These are phyloP conservation scores for Alviniconcha strummeri DNA, from an alignment of 2,888 invertebrate species.

Conservation along the genomic window DNA sequence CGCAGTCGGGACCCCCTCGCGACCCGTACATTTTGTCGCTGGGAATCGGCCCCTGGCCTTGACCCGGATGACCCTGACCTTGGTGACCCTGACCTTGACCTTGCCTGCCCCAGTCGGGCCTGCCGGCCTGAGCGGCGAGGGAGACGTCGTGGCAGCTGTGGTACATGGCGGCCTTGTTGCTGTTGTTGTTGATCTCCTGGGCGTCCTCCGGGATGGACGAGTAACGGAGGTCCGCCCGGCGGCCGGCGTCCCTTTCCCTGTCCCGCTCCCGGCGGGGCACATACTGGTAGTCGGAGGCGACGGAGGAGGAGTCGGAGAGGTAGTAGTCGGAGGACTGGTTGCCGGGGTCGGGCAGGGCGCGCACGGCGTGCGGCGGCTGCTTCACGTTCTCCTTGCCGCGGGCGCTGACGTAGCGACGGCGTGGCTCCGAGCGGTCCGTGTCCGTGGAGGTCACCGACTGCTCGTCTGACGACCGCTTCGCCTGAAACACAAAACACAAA, in stretches of 20 bases:
- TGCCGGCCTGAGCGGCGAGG: background rate
- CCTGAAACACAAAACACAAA: slow-evolving; percentile 12
- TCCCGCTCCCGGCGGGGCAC: slow-evolving; percentile 2
- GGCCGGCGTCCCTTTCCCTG: background rate
- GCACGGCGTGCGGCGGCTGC: background rate
- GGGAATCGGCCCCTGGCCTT: background rate
- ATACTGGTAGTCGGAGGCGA: slow-evolving; percentile 19
- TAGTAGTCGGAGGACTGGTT: slow-evolving; percentile 1
- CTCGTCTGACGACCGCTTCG: slow-evolving; percentile 4
- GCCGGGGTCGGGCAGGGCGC: background rate
- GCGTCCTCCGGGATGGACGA: slow-evolving; percentile 26
- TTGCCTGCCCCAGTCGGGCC: background rate
- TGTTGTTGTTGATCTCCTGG: slow-evolving; percentile 42
- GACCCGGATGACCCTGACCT: background rate
- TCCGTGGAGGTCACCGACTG: slow-evolving; percentile 29
- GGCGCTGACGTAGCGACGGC: slow-evolving; percentile 18
- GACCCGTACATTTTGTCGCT: background rate
- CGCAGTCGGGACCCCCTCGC: too few relatives aligned
- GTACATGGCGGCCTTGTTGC: slow-evolving; percentile 16
- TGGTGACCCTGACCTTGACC: slow-evolving; percentile 16
- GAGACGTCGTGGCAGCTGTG: slow-evolving; percentile 24
- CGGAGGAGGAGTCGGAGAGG: slow-evolving; percentile 8
- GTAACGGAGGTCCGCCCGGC: background rate
- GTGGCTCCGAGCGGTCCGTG: slow-evolving; percentile 20
- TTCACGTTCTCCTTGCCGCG: slow-evolving; percentile 19